These are phyloP conservation scores for Plemyria rubiginata DNA, from an alignment of 2,888 invertebrate genomes.

Conservation along the genomic window DNA sequence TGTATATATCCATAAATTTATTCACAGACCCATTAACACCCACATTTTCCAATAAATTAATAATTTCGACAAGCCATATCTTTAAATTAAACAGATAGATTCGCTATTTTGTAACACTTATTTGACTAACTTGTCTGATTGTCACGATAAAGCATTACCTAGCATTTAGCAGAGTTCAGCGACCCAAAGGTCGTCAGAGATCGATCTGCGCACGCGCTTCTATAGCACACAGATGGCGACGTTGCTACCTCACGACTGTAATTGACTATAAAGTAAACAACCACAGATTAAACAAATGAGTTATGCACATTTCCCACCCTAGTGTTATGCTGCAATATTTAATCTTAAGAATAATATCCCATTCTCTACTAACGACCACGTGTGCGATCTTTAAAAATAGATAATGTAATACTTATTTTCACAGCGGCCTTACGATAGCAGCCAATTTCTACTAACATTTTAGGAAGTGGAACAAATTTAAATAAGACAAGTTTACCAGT, in stretches of 20 bases:
- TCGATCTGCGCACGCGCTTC: slow-evolving; percentile 57
- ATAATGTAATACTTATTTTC: slow-evolving; percentile 48
- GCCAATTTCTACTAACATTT: slow-evolving; percentile 48
- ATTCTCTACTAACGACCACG: slow-evolving; percentile 52
- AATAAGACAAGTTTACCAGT: slow-evolving; percentile 24
- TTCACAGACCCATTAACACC: slow-evolving; percentile 14
- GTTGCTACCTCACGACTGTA: slow-evolving; percentile 44
- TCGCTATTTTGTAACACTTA: slow-evolving; percentile 38
- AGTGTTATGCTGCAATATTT: slow-evolving; percentile 49
- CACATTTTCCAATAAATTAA: slow-evolving; percentile 22
- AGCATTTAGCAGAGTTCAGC: slow-evolving; percentile 57
- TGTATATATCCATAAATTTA: neutral
- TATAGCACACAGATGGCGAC: slow-evolving; percentile 50
- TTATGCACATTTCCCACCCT: slow-evolving; percentile 51
- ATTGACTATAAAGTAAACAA: slow-evolving; percentile 44
- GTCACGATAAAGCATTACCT: slow-evolving; percentile 44
- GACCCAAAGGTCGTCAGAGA: slow-evolving; percentile 60
- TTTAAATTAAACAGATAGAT: slow-evolving; percentile 19
- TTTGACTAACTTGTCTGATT: too few relatives aligned
- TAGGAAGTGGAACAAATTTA: slow-evolving; percentile 39
- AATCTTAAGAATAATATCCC: slow-evolving; percentile 56
- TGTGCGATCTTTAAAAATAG: slow-evolving; percentile 67
- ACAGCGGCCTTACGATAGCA: slow-evolving; percentile 58
- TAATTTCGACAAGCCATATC: slow-evolving; percentile 15
- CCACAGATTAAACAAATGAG: slow-evolving; percentile 53